These are phyloP conservation scores for Falco punctatus DNA, from an alignment of 2,113 vertebrate species.

Conservation along the genomic window DNA sequence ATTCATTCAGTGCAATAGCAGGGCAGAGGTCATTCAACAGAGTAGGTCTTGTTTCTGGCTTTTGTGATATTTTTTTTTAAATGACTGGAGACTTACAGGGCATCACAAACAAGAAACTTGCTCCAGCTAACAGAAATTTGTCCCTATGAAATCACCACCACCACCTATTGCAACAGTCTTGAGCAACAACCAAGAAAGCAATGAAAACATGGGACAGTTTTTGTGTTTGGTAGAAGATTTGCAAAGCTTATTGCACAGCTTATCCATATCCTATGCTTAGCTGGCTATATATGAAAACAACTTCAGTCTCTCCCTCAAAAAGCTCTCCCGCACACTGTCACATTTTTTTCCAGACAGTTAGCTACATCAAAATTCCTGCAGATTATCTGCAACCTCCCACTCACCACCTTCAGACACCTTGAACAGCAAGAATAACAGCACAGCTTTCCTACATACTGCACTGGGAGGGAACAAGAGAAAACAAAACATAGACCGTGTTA, in stretches of 20 bases:
- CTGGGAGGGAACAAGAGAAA: neutral
- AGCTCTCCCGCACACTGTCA: neutral
- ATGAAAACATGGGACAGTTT: neutral
- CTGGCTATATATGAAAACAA: neutral
- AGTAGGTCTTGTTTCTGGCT: neutral
- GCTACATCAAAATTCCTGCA: constrained; percentile 34
- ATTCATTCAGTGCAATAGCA: neutral
- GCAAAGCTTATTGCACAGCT: neutral
- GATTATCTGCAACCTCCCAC: constrained; percentile 40
- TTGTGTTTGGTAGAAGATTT: neutral
- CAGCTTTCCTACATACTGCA: neutral
- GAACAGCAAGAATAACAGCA: constrained; percentile 23
- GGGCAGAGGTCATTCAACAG: neutral
- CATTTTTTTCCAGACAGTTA: constrained; percentile 8
- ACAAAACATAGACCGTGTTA: neutral
- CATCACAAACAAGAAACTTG: neutral
- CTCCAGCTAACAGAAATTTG: neutral
- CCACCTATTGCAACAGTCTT: neutral
- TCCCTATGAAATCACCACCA: neutral
- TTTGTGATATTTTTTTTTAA: neutral
- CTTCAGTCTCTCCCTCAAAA: neutral
- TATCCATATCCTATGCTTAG: neutral
- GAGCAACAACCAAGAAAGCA: neutral
- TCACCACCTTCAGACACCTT: constrained; percentile 27
- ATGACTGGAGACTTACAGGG: neutral